Evolutionary conservation across 92 coral and sea anemone genomes (phyloP).

Genomic region (Parazoanthus swiftii): DNA sequence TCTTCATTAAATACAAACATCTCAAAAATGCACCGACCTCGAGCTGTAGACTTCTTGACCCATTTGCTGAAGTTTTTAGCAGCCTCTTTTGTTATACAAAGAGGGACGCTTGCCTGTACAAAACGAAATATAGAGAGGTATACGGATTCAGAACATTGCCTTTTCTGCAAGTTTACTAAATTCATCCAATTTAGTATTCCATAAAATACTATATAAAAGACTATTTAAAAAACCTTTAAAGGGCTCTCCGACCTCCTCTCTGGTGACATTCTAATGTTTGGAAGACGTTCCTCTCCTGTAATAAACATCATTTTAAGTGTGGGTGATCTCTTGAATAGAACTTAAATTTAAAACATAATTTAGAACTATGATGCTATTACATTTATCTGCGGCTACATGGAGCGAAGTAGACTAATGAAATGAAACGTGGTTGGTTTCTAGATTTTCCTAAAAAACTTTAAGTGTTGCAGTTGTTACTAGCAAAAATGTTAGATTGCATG

Average conservation of each 20-base stretch:
- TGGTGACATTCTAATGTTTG: not conserved
- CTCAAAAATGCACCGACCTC: not conserved
- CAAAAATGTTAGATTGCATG: too few species aligned
- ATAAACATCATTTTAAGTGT: not conserved
- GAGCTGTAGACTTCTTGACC: constrained; percentile 19
- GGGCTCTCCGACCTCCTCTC: constrained; percentile 6
- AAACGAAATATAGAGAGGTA: not conserved
- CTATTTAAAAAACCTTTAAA: not conserved
- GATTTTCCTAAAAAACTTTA: too few species aligned
- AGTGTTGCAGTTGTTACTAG: too few species aligned
- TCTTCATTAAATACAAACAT: not conserved
- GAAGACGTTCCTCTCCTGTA: constrained; percentile 17
- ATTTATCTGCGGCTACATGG: too few species aligned
- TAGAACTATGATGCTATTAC: too few species aligned
- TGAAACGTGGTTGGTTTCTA: too few species aligned
- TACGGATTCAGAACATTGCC: not conserved
- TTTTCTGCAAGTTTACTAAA: not conserved
- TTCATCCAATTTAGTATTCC: not conserved
- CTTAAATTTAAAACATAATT: not conserved
- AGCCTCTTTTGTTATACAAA: constrained; percentile 38
- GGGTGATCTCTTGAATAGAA: not conserved
- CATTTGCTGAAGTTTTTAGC: constrained; percentile 31
- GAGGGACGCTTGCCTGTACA: constrained; percentile 13
- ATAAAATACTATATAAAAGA: not conserved
- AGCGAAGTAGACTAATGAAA: too few species aligned